These are phyloP conservation scores for Sebastes schlegelii DNA, from an alignment of 2,113 vertebrate genomes.

Conservation along the genomic window DNA sequence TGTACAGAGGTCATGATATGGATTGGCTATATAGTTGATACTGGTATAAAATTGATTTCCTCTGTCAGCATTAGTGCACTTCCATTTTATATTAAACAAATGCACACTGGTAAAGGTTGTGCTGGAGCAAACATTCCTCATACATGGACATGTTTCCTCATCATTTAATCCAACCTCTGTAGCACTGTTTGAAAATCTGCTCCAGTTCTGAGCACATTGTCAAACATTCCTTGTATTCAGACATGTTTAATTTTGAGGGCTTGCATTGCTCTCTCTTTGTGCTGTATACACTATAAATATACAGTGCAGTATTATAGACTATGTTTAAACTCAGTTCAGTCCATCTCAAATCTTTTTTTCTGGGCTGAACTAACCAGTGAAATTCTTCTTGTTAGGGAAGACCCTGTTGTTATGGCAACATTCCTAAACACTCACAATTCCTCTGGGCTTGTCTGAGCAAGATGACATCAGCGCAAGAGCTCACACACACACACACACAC, in stretches of 20 bases:
- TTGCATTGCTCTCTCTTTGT: neutral
- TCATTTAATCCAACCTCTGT: neutral
- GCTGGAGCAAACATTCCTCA: neutral
- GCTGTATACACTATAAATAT: neutral
- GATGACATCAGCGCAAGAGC: conserved; percentile 49
- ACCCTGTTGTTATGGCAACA: conserved; percentile 38
- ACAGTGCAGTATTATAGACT: neutral
- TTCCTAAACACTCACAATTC: conserved; percentile 58
- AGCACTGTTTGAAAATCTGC: neutral
- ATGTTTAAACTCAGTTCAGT: too few species aligned
- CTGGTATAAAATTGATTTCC: neutral
- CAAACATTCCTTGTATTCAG: neutral
- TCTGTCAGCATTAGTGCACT: neutral
- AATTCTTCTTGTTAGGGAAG: conserved; percentile 18
- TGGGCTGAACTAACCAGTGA: neutral
- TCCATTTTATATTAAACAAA: neutral
- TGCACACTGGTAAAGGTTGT: neutral
- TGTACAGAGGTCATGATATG: neutral
- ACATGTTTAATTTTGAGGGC: neutral
- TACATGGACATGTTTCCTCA: neutral
- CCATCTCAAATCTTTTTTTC: neutral
- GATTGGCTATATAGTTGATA: neutral
- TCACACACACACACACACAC: too few species aligned
- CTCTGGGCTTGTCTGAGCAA: conserved; percentile 61
- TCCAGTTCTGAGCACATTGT: neutral